Evolutionary conservation across 1,140 invertebrate genomes (phyloP), one percentile per base, ranked within the genome.

Genomic region (Lamellibrachia luymesi): DNA sequence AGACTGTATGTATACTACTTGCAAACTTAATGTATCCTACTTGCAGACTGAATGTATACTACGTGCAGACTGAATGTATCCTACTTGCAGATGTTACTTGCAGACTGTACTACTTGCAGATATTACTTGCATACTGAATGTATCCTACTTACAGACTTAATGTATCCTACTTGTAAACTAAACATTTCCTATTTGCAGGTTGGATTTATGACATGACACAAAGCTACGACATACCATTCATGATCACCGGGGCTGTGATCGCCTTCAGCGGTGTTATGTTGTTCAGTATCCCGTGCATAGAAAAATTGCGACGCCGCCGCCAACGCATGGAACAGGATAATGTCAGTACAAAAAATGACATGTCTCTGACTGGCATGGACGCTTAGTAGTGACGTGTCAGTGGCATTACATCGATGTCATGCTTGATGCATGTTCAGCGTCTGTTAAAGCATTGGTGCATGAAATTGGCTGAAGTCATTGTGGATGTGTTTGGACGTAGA

Each of bases 261-360:
- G 97, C 97, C 1, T 92, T 98, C 49, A 98, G 98, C 96, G 99
- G 99, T 10, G 50, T 98, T 8, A 98, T 99, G 96, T 97, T 99
- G n/a, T 99, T 98, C 96, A 95, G 97, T 91, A 98, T 99, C 95
- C 98, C 98, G 2, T 96, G 97, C n/a, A 80, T 80, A 80, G 2
- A 80, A 22, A 80, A 80, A 2, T 2, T 80, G 64, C 64, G 64
- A 80, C 13, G 25, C 1, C 64, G 64, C 0, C 64, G 64, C 4
- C 64, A 2, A 10, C 13, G 8, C 64, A 22, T 80, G 17, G 64
- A 17, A 22, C 64, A 80, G 64, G 64, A 80, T 22, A 22, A 80
- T 22, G 25, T 80, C 64, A 80, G 64, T 22, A 80, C 64, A 80
- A 80, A 80, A 80, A 80, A 80, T 22, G 17, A 80, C 5, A 22